phyloP scores from a whole-genome alignment of 2,113 vertebrate genomes.

The Vidua chalybeata region DNA sequence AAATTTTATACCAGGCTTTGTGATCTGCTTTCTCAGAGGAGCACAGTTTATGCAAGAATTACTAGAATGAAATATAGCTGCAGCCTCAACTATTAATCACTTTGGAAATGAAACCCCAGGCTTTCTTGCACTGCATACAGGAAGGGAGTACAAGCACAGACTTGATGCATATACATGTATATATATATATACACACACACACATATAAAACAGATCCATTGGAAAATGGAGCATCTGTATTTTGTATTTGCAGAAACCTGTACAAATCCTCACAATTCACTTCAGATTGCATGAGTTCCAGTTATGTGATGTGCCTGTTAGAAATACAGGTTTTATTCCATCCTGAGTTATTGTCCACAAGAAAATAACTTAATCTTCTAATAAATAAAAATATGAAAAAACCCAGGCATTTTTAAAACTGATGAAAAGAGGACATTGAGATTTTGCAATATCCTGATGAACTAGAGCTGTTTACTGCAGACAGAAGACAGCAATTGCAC shows the following conservation, averaged over 20 bases:
- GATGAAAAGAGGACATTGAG: neutral
- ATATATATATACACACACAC: neutral
- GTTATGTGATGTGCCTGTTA: neutral
- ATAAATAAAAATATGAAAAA: neutral
- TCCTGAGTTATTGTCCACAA: neutral
- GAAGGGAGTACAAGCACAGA: neutral
- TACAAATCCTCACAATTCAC: neutral
- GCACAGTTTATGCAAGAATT: neutral
- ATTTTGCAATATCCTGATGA: constrained; percentile 24
- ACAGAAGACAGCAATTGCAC: neutral
- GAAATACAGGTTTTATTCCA: neutral
- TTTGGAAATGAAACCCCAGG: neutral
- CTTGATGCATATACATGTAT: neutral
- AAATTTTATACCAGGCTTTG: neutral
- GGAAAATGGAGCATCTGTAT: neutral
- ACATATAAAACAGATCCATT: neutral
- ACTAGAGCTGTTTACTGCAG: neutral
- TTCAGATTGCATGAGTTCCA: neutral
- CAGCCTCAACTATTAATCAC: neutral
- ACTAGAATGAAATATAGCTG: neutral
- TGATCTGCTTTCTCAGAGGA: neutral
- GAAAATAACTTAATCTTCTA: constrained; percentile 4
- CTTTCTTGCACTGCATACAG: neutral
- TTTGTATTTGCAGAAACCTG: neutral
- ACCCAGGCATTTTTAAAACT: neutral